Percentiles rank a stretch among this genome's conserved stretches.
These are phyloP conservation scores for Caranx melampygus DNA, from an alignment of 2,113 vertebrate species.

Conservation along the genomic window DNA sequence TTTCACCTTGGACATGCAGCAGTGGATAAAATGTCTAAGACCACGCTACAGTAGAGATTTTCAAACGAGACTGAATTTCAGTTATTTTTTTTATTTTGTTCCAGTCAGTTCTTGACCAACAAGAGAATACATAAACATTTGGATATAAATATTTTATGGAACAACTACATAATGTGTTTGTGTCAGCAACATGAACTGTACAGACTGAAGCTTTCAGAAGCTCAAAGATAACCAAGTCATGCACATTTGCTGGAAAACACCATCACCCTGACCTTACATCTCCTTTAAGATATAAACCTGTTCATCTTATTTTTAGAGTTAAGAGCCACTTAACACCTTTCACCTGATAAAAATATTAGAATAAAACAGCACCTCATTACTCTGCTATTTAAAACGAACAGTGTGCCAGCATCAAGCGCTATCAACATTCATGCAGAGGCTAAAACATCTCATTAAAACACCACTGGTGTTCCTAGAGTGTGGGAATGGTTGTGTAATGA, in stretches of 20 bases:
- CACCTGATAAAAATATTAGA: background rate
- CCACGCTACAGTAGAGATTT: constrained; percentile 15
- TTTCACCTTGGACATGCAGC: constrained; percentile 35
- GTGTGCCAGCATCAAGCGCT: constrained; percentile 12
- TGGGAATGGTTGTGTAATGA: background rate
- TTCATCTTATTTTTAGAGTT: background rate
- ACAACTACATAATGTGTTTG: constrained; percentile 4
- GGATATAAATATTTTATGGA: constrained; percentile 38
- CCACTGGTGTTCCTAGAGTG: background rate
- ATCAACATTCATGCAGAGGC: constrained; percentile 11
- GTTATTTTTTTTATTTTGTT: constrained; percentile 8
- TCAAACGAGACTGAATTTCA: constrained; percentile 39
- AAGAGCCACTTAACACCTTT: constrained; percentile 31
- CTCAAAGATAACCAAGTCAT: constrained; percentile 1
- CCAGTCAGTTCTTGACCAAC: background rate
- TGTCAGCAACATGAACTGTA: constrained; percentile 21
- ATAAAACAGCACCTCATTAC: constrained; percentile 17
- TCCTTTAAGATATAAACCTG: constrained; percentile 18
- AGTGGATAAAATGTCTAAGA: constrained; percentile 39
- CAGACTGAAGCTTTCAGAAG: constrained; percentile 22
- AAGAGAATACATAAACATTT: constrained; percentile 35
- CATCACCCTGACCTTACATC: constrained; percentile 9
- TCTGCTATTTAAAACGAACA: constrained; percentile 6
- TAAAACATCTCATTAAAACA: constrained; percentile 14
- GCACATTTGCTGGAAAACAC: constrained; percentile 11